Evolutionary conservation across 2,113 vertebrate genomes (phyloP).

Genomic region (Hippocampus barbouri): DNA sequence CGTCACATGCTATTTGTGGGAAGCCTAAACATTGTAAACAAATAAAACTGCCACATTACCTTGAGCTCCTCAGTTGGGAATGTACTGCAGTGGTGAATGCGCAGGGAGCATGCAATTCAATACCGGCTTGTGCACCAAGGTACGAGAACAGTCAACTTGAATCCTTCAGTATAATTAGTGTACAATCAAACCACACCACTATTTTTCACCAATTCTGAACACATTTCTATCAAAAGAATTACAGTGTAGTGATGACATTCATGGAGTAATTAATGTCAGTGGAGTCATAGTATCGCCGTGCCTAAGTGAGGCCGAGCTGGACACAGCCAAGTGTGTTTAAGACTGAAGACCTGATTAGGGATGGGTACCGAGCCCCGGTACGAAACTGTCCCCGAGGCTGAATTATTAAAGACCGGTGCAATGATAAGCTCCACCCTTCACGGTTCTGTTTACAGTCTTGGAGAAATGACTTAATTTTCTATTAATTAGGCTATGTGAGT

Average conservation of each 20-base stretch:
- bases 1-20: slow-evolving; percentile 62
- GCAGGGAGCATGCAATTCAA: slow-evolving; percentile 70
- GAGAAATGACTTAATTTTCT: no score
- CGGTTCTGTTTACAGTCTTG: no score
- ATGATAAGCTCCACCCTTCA: no score
- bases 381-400: no score
- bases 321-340: not conserved
- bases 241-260: not conserved
- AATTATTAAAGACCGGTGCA: no score
- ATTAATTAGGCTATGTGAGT: no score
- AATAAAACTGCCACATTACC: slow-evolving; percentile 71
- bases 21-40: slow-evolving; percentile 77
- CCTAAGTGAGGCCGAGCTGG: not conserved
- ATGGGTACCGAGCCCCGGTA: no score
- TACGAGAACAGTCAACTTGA: slow-evolving; percentile 55
- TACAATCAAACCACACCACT: slow-evolving; percentile 44
- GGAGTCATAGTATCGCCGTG: not conserved
- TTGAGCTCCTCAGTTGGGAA: slow-evolving; percentile 67
- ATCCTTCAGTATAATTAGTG: slow-evolving; percentile 62
- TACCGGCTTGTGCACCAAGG: slow-evolving; percentile 49
- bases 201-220: slow-evolving; percentile 47
- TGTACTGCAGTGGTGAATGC: slow-evolving; percentile 66
- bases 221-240: not conserved
- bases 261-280: not conserved
- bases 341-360: not conserved